These are phyloP conservation scores for Steromphala cineraria DNA, from an alignment of 2,888 invertebrate species.

Conservation along the genomic window DNA sequence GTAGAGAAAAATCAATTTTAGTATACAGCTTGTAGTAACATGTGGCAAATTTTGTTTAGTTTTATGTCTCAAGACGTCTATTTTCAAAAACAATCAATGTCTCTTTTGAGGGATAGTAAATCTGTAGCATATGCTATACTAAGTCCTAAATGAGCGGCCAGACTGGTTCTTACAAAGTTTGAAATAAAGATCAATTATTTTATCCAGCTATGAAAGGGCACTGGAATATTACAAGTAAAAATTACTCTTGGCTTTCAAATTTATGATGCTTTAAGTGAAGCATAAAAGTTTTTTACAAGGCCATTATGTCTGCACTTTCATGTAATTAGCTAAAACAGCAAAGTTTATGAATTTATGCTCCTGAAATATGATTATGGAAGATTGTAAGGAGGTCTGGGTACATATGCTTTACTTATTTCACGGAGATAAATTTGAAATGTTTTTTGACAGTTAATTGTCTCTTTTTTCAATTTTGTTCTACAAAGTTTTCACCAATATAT, in stretches of 20 bases:
- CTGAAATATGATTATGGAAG: too few relatives aligned
- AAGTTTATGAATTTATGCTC: not conserved
- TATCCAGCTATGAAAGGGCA: not conserved
- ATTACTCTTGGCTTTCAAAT: not conserved
- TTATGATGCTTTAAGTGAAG: not conserved
- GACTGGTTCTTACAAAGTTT: not conserved
- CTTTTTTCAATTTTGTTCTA: too few relatives aligned
- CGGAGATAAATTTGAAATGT: too few relatives aligned
- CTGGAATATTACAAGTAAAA: not conserved
- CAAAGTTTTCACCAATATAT: too few relatives aligned
- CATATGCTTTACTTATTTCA: too few relatives aligned
- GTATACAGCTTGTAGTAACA: not conserved
- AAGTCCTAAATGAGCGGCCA: not conserved
- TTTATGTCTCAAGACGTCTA: not conserved
- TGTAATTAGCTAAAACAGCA: not conserved
- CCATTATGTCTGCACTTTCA: constrained; percentile 1
- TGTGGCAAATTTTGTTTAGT: not conserved
- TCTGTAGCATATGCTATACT: not conserved
- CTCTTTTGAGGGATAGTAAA: not conserved
- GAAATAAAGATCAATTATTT: not conserved
- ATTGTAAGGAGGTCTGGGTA: too few relatives aligned
- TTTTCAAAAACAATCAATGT: not conserved
- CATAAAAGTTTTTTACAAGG: not conserved
- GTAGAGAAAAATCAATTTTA: not conserved
- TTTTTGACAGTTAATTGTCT: too few relatives aligned